These are phyloP conservation scores for Panonychus citri DNA, from an alignment of 1,140 invertebrate genomes.

Conservation along the genomic window DNA sequence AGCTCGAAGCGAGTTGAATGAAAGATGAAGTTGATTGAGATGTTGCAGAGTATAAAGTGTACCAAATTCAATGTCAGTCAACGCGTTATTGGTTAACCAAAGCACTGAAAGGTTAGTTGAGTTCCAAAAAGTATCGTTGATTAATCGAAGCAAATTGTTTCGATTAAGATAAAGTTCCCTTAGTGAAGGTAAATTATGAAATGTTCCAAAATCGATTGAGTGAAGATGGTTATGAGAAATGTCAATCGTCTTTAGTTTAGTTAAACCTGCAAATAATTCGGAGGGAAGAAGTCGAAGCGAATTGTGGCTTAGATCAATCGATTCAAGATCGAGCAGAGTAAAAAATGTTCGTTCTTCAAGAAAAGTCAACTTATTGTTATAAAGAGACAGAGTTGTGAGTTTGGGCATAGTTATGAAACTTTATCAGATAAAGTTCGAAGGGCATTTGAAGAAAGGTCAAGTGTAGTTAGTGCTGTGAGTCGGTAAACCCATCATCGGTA, in stretches of 20 bases:
- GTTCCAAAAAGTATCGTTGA: slow-evolving; percentile 50
- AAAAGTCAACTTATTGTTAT: slow-evolving; percentile 52
- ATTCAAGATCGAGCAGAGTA: slow-evolving; percentile 45
- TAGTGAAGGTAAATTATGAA: slow-evolving; percentile 47
- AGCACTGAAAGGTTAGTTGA: slow-evolving; percentile 49
- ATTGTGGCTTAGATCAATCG: slow-evolving; percentile 63
- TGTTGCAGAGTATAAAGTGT: slow-evolving; percentile 44
- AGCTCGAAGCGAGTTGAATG: slow-evolving; percentile 55
- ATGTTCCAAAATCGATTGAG: slow-evolving; percentile 45
- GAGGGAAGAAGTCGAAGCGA: slow-evolving; percentile 30
- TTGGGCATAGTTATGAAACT: slow-evolving; percentile 53
- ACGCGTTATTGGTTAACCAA: slow-evolving; percentile 64
- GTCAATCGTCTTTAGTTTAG: slow-evolving; percentile 50
- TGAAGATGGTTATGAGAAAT: slow-evolving; percentile 68
- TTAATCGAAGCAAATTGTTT: slow-evolving; percentile 65
- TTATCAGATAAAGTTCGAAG: slow-evolving; percentile 45
- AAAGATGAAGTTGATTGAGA: slow-evolving; percentile 55
- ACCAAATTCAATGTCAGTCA: slow-evolving; percentile 43
- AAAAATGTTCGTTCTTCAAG: slow-evolving; percentile 51
- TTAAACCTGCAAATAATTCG: slow-evolving; percentile 42
- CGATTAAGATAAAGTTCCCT: slow-evolving; percentile 60
- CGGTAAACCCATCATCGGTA: slow-evolving; percentile 42
- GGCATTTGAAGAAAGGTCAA: slow-evolving; percentile 66
- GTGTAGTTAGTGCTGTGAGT: slow-evolving; percentile 40
- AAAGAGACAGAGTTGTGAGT: slow-evolving; percentile 49